Evolutionary conservation across 2,113 vertebrate genomes (phyloP).

Genomic region (Podarcis muralis): DNA sequence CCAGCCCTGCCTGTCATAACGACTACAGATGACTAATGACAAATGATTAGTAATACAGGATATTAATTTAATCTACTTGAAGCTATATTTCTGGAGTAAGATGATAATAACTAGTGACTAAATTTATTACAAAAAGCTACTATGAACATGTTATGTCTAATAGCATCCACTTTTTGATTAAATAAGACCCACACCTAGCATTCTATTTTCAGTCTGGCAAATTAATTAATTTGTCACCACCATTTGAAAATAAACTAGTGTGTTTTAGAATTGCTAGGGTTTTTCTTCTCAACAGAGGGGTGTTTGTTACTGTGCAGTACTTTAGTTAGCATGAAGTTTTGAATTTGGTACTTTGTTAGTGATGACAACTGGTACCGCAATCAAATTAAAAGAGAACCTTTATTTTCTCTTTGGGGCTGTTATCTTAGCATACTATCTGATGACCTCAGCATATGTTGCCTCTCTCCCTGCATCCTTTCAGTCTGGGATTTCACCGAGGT

Average conservation of each 20-base stretch:
- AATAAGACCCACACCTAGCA: constrained; percentile 11
- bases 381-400: neutral
- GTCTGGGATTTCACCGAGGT: neutral
- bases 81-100: neutral
- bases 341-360: neutral
- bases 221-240: constrained; percentile 5
- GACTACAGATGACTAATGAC: neutral
- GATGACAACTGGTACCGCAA: neutral
- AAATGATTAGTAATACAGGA: neutral
- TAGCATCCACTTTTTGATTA: neutral
- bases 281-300: neutral
- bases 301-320: neutral
- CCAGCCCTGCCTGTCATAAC: neutral
- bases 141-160: neutral
- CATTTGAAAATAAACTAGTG: neutral
- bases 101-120: neutral
- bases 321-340: constrained; percentile 18
- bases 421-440: neutral
- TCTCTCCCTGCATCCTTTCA: neutral
- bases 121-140: neutral
- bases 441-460: neutral
- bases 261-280: neutral
- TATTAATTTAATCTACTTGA: constrained; percentile 2
- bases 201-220: constrained; percentile 3
- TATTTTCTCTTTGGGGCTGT: neutral